phyloP scores from a whole-genome alignment of 2,888 invertebrate species.

The Tricholauxania praeusta region DNA sequence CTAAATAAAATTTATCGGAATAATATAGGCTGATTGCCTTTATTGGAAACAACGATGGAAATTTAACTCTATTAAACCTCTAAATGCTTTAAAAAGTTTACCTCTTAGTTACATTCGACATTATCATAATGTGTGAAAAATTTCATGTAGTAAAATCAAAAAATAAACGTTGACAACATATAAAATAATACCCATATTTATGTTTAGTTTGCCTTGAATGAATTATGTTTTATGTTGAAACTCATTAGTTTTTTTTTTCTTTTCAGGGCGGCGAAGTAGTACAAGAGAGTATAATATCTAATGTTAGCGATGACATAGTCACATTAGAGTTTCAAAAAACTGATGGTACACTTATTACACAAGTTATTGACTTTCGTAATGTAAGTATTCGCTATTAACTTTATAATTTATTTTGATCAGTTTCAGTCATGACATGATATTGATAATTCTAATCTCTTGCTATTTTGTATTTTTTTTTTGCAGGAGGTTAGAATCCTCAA shows the following conservation, averaged over 20 bases:
- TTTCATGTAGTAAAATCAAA: too few species aligned
- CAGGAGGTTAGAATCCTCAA: constrained; percentile 95
- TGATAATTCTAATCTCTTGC: background rate
- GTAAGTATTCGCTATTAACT: constrained; percentile 72
- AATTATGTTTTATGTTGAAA: too few species aligned
- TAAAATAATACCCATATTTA: too few species aligned
- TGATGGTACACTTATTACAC: constrained; percentile 91
- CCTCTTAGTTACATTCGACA: too few species aligned
- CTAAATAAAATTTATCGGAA: too few species aligned
- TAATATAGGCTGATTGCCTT: too few species aligned
- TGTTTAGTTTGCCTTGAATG: too few species aligned
- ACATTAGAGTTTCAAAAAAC: constrained; percentile 89
- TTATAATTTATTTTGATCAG: background rate
- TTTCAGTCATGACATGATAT: background rate
- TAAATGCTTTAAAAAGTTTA: too few species aligned
- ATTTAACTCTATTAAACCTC: too few species aligned
- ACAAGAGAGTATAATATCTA: constrained; percentile 91
- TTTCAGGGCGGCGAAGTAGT: constrained; percentile 92
- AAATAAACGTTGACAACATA: too few species aligned
- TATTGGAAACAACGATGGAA: too few species aligned
- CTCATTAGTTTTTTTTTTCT: constrained; percentile 46
- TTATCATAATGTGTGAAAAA: too few species aligned
- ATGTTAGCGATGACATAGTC: constrained; percentile 91
- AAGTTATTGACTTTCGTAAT: constrained; percentile 94
- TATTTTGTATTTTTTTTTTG: constrained; percentile 54